Base-by-base conservation (phyloP, 2,888 invertebrate genomes). In the Campaea margaritaria region DNA sequence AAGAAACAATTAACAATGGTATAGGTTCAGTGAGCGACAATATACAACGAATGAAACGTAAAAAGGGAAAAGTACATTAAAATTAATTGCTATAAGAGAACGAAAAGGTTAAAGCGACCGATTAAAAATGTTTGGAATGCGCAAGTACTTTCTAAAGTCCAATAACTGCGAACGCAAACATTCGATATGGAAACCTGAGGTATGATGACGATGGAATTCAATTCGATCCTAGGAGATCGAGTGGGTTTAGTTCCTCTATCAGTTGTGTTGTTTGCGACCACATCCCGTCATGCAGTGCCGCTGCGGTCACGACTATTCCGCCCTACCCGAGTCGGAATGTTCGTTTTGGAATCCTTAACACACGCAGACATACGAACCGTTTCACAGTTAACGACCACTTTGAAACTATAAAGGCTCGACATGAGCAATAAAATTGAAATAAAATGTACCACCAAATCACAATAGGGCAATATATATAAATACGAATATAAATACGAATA, bases 231-330 rank as follows among this genome's bases (percentile, higher is more conserved):
- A 70, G 72, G 69, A 68, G 70, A 73, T 65, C 68, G 68, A 67
- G 62, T 67, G 66, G 68, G 68, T 61, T 64, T 69, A 66, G 53
- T 55, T 58, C 61, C 59, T 69, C 66, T 71, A 73, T 75, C 73
- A 72, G 63, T 70, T 31, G 31, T 31, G 63, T 70, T 31, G 31
- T 31, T 3, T 67, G 63, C 65, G 68, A 80, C 82, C 82, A 70
- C 81, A 82, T 81, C 82, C 80, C 73, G 77, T 67, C 70, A 67
- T 70, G 59, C 65, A 69, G 67, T 45, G 53, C n/a, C n/a, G n/a
- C 59, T 76, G 79, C 65, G 76, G 77, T 78, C 67, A 60, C 64
- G 51, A 68, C 67, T 62, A 53, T 62, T 64, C 64, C 61, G 58
- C 60, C 66, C 61, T 44, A 62, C 67, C 63, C 54, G 63, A 64